These are phyloP conservation scores for Physeter macrocephalus DNA, from an alignment of 2,113 vertebrate species.

Conservation along the genomic window DNA sequence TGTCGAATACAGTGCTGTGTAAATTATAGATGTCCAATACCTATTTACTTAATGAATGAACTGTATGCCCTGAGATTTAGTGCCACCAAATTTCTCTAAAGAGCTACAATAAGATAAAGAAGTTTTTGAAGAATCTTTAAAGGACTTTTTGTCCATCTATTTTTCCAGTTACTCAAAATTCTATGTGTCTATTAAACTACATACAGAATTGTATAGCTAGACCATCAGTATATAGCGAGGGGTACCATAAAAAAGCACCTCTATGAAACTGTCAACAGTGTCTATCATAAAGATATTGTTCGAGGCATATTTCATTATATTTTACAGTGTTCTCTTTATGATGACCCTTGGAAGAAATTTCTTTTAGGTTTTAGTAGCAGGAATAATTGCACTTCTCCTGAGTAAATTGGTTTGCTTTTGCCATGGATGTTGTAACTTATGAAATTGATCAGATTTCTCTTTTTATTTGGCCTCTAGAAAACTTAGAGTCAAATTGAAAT, in stretches of 20 bases:
- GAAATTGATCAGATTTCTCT: constrained; percentile 50
- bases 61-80: neutral
- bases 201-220: neutral
- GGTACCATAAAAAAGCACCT: neutral
- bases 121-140: neutral
- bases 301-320: constrained; percentile 49
- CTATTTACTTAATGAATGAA: neutral
- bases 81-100: neutral
- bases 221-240: neutral
- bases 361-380: constrained; percentile 37
- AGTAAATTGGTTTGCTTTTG: constrained; percentile 63
- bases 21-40: neutral
- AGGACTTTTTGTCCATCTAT: neutral
- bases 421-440: constrained; percentile 56
- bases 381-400: constrained; percentile 60
- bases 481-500: constrained; percentile 41
- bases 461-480: constrained; percentile 48
- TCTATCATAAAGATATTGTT: constrained; percentile 38
- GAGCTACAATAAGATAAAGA: neutral
- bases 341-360: constrained; percentile 32
- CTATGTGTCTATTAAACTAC: neutral
- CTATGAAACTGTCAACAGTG: neutral
- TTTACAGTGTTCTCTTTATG: constrained; percentile 49
- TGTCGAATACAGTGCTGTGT: neutral
- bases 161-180: neutral